phyloP scores from a whole-genome alignment of 2,888 invertebrate species.

The Hymenopus coronatus region DNA sequence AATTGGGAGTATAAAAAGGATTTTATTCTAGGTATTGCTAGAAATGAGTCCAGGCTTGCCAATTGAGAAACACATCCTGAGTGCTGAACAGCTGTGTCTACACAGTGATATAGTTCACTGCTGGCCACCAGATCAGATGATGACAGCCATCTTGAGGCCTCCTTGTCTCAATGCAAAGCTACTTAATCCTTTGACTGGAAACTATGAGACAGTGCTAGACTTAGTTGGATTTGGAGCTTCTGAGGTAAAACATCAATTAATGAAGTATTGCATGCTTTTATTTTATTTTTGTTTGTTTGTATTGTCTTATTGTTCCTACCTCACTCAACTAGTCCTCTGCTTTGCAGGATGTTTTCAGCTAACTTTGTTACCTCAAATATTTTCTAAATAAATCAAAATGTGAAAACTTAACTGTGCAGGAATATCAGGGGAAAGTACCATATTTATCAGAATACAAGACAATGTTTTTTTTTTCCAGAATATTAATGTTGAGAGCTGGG shows the following conservation, averaged over 20 bases:
- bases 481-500: too few species aligned
- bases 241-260: conserved; percentile 44
- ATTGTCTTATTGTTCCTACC: not conserved
- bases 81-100: conserved; percentile 55
- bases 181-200: conserved; percentile 49
- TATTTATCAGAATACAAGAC: too few species aligned
- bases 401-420: too few species aligned
- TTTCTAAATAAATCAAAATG: too few species aligned
- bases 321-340: too few species aligned
- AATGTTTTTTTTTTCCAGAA: too few species aligned
- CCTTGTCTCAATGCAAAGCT: conserved; percentile 48
- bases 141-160: conserved; percentile 46
- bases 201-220: conserved; percentile 56
- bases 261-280: not conserved
- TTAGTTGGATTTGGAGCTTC: conserved; percentile 57
- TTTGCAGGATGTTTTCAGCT: too few species aligned
- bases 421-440: too few species aligned
- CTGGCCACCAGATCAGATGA: conserved; percentile 47
- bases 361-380: too few species aligned
- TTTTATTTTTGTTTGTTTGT: not conserved
- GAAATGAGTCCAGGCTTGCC: conserved; percentile 66
- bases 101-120: conserved; percentile 46
- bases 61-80: conserved; percentile 63
- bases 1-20: not conserved
- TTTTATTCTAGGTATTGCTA: conserved; percentile 53